Conservation (phyloP, 1,140 invertebrate genomes). For the Drosophila auraria region DNA sequence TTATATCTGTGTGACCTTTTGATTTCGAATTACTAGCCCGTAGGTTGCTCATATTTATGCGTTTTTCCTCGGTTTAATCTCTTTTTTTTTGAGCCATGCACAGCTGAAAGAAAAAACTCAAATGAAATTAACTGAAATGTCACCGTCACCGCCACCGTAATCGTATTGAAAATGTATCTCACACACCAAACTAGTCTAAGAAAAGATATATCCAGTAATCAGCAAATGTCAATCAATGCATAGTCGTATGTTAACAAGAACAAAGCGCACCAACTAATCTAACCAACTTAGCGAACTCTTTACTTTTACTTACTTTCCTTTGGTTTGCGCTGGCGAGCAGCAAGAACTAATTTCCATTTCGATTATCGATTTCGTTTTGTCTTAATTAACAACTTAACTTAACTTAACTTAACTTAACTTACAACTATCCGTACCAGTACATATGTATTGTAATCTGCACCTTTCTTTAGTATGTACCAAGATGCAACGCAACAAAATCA, state of each 20-base stretch:
- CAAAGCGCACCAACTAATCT: constrained; percentile 57
- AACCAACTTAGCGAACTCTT: constrained; percentile 49
- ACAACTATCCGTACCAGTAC: constrained; percentile 53
- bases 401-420: constrained; percentile 3
- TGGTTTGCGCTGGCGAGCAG: constrained; percentile 46
- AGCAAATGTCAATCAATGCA: constrained; percentile 56
- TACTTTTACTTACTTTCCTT: constrained; percentile 55
- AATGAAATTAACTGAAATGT: constrained; percentile 50
- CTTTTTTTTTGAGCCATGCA: constrained; percentile 63
- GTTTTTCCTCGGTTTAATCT: constrained; percentile 28
- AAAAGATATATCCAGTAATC: constrained; percentile 33
- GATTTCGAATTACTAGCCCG: constrained; percentile 26
- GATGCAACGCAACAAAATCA: constrained; percentile 69
- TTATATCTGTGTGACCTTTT: constrained; percentile 32
- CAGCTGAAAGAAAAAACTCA: constrained; percentile 53
- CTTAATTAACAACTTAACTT: constrained; percentile 36
- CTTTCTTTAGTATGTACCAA: constrained; percentile 77
- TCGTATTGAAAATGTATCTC: constrained; percentile 72
- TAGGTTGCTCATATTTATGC: constrained; percentile 38
- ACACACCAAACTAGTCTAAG: constrained; percentile 62
- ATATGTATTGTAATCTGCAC: constrained; percentile 78
- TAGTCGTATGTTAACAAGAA: constrained; percentile 66
- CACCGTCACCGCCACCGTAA: constrained; percentile 74
- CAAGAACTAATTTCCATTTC: constrained; percentile 17
- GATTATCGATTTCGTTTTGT: constrained; percentile 48